phyloP scores from a whole-genome alignment of 37 sponge, comb jelly and placozoan genomes.

The Axinella damicornis region DNA sequence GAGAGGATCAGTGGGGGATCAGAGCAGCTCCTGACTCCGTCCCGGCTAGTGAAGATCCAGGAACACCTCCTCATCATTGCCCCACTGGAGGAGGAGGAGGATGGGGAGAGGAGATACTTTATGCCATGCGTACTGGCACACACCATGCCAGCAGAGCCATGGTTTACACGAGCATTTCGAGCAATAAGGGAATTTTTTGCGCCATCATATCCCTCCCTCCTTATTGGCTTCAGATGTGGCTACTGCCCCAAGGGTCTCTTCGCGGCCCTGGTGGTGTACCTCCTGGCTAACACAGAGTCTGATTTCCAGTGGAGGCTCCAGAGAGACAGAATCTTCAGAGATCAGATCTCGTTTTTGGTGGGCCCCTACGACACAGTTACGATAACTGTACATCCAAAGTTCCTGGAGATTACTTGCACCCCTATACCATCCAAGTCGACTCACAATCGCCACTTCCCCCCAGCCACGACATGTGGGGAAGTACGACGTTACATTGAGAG shows the following conservation, averaged over 20 bases:
- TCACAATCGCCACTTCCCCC: background rate
- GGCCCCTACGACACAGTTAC: background rate
- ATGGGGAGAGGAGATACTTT: background rate
- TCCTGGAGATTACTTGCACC: background rate
- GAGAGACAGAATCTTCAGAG: background rate
- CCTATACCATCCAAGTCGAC: background rate
- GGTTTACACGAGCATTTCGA: background rate
- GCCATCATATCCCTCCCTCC: background rate
- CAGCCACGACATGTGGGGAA: background rate
- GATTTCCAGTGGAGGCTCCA: background rate
- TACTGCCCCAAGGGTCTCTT: background rate
- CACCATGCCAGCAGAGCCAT: background rate
- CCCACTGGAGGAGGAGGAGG: background rate
- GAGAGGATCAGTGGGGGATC: background rate
- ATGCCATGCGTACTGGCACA: conserved; percentile 11
- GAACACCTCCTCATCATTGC: conserved; percentile 6
- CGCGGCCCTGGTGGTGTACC: background rate
- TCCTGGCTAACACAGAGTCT: background rate
- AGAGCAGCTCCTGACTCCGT: background rate
- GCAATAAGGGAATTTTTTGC: background rate
- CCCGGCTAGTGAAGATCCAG: background rate
- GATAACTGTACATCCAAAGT: background rate
- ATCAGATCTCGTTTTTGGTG: background rate
- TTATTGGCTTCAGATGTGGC: conserved; percentile 1
- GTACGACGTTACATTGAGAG: background rate